Conservation (phyloP, 2,888 invertebrate genomes). For the Acronicta psi region DNA sequence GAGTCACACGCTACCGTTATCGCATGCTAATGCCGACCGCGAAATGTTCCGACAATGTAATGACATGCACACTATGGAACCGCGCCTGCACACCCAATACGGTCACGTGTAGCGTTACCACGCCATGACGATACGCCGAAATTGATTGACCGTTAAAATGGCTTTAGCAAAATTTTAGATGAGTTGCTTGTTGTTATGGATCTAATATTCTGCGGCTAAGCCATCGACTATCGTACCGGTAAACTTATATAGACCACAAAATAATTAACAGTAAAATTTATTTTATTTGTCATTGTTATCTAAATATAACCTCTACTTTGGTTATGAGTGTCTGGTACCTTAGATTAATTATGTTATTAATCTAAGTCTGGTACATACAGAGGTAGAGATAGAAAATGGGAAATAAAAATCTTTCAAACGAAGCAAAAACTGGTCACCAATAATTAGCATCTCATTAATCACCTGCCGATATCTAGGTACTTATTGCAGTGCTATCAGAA, state of each 20-base stretch:
- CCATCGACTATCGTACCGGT: constrained; percentile 17
- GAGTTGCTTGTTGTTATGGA: constrained; percentile 32
- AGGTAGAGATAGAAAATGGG: too few species aligned
- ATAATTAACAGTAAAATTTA: constrained; percentile 38
- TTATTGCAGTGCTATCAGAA: too few species aligned
- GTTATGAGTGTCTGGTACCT: too few species aligned
- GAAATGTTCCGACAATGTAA: constrained; percentile 76
- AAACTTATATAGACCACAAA: constrained; percentile 32
- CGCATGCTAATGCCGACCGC: constrained; percentile 81
- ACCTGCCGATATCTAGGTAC: too few species aligned
- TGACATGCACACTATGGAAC: constrained; percentile 73
- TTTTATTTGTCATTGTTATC: background rate
- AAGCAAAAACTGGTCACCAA: too few species aligned
- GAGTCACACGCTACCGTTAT: constrained; percentile 75
- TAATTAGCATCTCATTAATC: too few species aligned
- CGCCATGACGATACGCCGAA: constrained; percentile 48
- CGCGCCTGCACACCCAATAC: constrained; percentile 54
- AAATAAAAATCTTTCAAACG: too few species aligned
- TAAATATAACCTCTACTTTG: background rate
- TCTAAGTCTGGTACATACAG: too few species aligned
- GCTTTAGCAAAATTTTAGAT: constrained; percentile 37
- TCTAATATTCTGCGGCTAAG: constrained; percentile 30
- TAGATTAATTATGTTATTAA: too few species aligned
- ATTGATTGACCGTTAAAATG: constrained; percentile 58
- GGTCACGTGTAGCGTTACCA: constrained; percentile 56